phyloP scores from a whole-genome alignment of 2,888 invertebrate species.

The Panopea generosa region DNA sequence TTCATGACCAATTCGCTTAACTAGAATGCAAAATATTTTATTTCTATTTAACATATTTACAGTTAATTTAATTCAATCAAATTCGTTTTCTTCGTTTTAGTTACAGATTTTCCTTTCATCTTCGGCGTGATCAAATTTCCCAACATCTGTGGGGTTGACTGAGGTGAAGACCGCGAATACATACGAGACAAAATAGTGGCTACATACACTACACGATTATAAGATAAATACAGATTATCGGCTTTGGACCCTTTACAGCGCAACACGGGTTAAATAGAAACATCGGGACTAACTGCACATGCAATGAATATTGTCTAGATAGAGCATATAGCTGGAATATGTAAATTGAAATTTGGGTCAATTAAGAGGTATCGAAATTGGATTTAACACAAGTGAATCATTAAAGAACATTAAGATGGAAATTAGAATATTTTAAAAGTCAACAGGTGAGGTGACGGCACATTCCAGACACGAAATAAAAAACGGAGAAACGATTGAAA shows the following conservation, averaged over 20 bases:
- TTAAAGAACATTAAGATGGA: too few relatives aligned
- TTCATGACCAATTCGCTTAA: background rate
- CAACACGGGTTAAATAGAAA: background rate
- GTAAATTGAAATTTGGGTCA: too few relatives aligned
- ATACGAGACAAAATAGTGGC: slow-evolving; percentile 12
- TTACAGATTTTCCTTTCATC: slow-evolving; percentile 55
- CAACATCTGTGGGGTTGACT: slow-evolving; percentile 31
- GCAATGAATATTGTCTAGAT: too few relatives aligned
- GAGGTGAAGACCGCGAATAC: slow-evolving; percentile 2
- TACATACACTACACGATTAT: slow-evolving; percentile 9
- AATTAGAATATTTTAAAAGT: too few relatives aligned
- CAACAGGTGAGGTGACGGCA: too few relatives aligned
- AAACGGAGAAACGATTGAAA: too few relatives aligned
- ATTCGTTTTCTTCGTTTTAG: slow-evolving; percentile 37
- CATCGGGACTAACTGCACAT: background rate
- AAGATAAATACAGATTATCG: slow-evolving; percentile 2
- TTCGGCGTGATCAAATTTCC: slow-evolving; percentile 20
- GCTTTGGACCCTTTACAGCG: background rate
- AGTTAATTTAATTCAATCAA: slow-evolving; percentile 63
- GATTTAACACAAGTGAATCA: too few relatives aligned
- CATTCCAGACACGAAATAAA: too few relatives aligned
- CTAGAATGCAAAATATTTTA: slow-evolving; percentile 27
- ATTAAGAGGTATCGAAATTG: too few relatives aligned
- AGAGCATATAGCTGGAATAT: too few relatives aligned
- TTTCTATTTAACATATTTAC: slow-evolving; percentile 52